Evolutionary conservation across 2,797 vertebrate genomes (phyloP).

Genomic region (Macrochelys suwanniensis): DNA sequence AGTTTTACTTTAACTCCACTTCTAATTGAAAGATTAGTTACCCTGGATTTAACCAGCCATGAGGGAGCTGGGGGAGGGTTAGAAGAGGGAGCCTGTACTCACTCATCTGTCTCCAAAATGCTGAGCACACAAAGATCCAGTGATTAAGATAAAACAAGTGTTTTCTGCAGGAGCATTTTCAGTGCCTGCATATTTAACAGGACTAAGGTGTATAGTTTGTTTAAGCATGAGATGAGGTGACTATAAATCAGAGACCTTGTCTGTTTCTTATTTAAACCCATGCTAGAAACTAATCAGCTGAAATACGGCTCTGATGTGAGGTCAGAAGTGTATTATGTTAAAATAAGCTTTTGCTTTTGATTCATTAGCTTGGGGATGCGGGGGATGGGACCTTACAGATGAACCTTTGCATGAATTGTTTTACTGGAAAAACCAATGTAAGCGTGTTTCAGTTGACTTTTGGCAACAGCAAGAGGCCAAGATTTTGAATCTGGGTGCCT

Average conservation of each 20-base stretch:
- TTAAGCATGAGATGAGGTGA: slow-evolving; percentile 52
- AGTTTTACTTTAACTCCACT: background rate
- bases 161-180: slow-evolving; percentile 60
- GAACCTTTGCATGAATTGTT: background rate
- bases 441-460: slow-evolving; percentile 49
- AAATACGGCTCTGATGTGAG: slow-evolving; percentile 47
- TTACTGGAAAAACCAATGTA: slow-evolving; percentile 47
- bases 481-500: background rate
- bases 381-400: background rate
- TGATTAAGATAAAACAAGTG: slow-evolving; percentile 68
- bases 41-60: slow-evolving; percentile 16
- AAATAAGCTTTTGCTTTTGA: slow-evolving; percentile 47
- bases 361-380: slow-evolving; percentile 16
- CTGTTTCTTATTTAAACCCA: slow-evolving; percentile 19
- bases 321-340: slow-evolving; percentile 32
- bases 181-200: slow-evolving; percentile 32
- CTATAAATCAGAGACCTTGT: slow-evolving; percentile 55
- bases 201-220: slow-evolving; percentile 59
- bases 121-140: slow-evolving; percentile 50
- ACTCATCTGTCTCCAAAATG: slow-evolving; percentile 43
- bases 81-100: slow-evolving; percentile 1
- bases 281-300: slow-evolving; percentile 22
- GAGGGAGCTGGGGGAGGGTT: background rate
- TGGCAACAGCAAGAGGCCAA: background rate
- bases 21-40: slow-evolving; percentile 1